These are phyloP conservation scores for Parus major DNA, from an alignment of 2,113 vertebrate species.

Conservation along the genomic window DNA sequence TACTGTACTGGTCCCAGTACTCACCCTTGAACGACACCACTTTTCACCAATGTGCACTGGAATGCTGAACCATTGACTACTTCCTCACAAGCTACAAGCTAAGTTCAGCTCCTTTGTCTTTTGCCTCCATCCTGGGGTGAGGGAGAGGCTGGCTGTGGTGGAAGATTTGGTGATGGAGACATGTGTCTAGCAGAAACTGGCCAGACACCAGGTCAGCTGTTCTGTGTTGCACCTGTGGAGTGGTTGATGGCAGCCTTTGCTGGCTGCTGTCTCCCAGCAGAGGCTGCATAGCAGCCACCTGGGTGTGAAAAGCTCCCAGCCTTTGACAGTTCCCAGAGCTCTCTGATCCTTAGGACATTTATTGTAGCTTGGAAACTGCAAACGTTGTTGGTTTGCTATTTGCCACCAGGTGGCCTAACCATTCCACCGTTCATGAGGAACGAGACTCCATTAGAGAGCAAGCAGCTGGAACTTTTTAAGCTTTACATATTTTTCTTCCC, in stretches of 20 bases:
- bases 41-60: not conserved
- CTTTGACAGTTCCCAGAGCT: not conserved
- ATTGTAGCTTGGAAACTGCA: not conserved
- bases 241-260: not conserved
- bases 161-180: not conserved
- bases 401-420: constrained; percentile 77
- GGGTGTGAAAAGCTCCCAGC: not conserved
- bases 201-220: not conserved
- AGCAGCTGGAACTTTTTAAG: constrained; percentile 57
- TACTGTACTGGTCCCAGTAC: not conserved
- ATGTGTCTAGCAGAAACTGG: not conserved
- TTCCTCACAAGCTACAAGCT: not conserved
- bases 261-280: not conserved
- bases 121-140: not conserved
- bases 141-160: not conserved
- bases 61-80: not conserved
- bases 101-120: not conserved
- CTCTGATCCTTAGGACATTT: not conserved
- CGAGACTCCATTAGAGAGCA: not conserved
- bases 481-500: constrained; percentile 48
- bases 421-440: constrained; percentile 51
- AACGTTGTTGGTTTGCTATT: constrained; percentile 4
- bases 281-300: not conserved
- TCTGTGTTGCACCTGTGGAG: not conserved
- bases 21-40: not conserved